These are phyloP conservation scores for Edolisoma coerulescens DNA, from an alignment of 2,113 vertebrate genomes.

Conservation along the genomic window DNA sequence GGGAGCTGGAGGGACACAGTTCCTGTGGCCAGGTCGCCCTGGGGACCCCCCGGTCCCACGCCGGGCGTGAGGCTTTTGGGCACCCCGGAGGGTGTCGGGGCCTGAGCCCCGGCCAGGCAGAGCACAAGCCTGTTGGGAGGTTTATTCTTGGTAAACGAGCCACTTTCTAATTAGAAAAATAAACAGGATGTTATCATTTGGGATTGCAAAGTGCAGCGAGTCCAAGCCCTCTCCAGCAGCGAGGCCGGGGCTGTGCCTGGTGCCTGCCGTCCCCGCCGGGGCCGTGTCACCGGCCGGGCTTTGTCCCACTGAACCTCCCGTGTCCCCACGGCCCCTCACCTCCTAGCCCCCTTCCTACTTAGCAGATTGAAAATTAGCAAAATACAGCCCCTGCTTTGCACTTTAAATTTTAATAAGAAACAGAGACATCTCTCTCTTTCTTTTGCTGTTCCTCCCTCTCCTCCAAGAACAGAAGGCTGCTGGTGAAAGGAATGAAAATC, in stretches of 20 bases:
- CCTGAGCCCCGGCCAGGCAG: not conserved
- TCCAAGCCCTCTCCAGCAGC: not conserved
- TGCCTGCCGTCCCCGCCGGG: not conserved
- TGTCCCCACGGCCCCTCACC: not conserved
- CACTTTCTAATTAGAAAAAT: not conserved
- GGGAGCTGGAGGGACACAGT: not conserved
- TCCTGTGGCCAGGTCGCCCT: not conserved
- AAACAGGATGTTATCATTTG: not conserved
- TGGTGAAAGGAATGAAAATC: conserved; percentile 79
- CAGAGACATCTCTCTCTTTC: conserved; percentile 69
- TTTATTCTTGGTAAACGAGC: not conserved
- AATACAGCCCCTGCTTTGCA: conserved; percentile 46
- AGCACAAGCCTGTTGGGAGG: not conserved
- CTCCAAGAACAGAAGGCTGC: conserved; percentile 75
- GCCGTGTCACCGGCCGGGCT: not conserved
- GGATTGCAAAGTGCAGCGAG: not conserved
- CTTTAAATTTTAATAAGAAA: conserved; percentile 77
- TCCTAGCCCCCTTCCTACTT: conserved; percentile 1
- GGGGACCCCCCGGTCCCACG: not conserved
- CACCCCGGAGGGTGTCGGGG: not conserved
- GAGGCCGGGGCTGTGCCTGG: not conserved
- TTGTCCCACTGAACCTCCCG: not conserved
- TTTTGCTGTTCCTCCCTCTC: conserved; percentile 67
- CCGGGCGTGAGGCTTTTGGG: fast-evolving
- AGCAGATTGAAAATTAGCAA: conserved; percentile 59